phyloP scores from a whole-genome alignment of 2,888 invertebrate species.

The Carabus problematicus region DNA sequence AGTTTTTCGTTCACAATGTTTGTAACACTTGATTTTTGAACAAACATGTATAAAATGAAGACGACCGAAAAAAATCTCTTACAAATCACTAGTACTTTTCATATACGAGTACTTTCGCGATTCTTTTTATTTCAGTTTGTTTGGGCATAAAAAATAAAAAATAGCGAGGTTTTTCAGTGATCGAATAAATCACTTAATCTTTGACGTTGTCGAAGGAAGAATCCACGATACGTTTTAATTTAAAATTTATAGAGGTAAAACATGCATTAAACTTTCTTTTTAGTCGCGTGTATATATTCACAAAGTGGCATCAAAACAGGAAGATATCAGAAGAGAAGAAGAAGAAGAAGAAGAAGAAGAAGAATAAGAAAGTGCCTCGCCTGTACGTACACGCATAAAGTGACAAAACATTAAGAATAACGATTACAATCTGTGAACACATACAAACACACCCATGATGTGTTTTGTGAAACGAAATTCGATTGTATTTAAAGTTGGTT shows the following conservation, averaged over 20 bases:
- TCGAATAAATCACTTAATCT: slow-evolving; percentile 28
- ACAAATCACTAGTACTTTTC: no score
- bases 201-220: neutral
- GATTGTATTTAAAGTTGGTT: slow-evolving; percentile 38
- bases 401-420: slow-evolving; percentile 32
- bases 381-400: slow-evolving; percentile 8
- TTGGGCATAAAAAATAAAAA: neutral
- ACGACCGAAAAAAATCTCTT: no score
- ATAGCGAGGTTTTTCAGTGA: slow-evolving; percentile 13
- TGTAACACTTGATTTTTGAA: no score
- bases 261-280: slow-evolving; percentile 37
- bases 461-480: slow-evolving; percentile 30
- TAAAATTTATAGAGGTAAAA: slow-evolving; percentile 23
- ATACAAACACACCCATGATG: slow-evolving; percentile 32
- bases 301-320: slow-evolving; percentile 3
- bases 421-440: slow-evolving; percentile 28
- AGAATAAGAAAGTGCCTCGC: slow-evolving; percentile 37
- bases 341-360: neutral
- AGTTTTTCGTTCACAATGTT: no score
- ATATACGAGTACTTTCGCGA: no score
- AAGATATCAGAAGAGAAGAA: slow-evolving; percentile 7
- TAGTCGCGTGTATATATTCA: neutral
- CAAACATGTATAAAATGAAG: no score
- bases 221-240: slow-evolving; percentile 19
- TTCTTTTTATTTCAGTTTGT: no score